Conservation (phyloP, 92 coral and sea anemone genomes). For the Diadumene lineata region DNA sequence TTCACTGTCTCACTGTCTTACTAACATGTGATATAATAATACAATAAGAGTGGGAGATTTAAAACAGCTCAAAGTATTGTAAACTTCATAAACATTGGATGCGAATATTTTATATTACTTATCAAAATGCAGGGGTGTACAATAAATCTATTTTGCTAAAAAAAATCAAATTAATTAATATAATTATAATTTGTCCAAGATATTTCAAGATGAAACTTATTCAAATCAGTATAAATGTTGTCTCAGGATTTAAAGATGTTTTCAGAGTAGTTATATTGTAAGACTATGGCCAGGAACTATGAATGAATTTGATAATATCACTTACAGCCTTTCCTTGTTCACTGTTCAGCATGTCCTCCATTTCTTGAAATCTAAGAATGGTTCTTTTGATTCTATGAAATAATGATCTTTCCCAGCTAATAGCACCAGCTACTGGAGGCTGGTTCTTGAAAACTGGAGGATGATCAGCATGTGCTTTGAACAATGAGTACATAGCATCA, state of each 20-base stretch:
- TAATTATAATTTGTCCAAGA: background rate
- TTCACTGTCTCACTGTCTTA: no score
- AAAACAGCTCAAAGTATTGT: no score
- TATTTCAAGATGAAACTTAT: background rate
- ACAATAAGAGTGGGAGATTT: no score
- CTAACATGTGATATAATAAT: no score
- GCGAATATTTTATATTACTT: no score
- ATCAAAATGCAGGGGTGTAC: no score
- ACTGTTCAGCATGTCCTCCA: conserved; percentile 97
- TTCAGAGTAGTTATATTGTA: no score
- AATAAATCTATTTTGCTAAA: no score
- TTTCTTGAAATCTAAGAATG: conserved; percentile 94
- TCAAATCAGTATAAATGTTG: no score
- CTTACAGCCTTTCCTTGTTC: conserved; percentile 96
- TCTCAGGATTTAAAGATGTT: no score
- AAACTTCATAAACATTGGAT: no score
- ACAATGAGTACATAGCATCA: conserved; percentile 92
- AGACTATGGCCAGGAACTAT: background rate
- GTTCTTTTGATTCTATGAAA: conserved; percentile 93
- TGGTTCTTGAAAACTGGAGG: conserved; percentile 98
- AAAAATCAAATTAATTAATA: no score
- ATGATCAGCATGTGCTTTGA: conserved; percentile 80
- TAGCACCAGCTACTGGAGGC: conserved; percentile 98
- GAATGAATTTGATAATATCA: background rate
- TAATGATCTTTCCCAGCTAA: conserved; percentile 97